Percentiles rank a stretch among this genome's conserved stretches.
phyloP scores from a whole-genome alignment of 1,140 invertebrate genomes.

The Brachionus calyciflorus region DNA sequence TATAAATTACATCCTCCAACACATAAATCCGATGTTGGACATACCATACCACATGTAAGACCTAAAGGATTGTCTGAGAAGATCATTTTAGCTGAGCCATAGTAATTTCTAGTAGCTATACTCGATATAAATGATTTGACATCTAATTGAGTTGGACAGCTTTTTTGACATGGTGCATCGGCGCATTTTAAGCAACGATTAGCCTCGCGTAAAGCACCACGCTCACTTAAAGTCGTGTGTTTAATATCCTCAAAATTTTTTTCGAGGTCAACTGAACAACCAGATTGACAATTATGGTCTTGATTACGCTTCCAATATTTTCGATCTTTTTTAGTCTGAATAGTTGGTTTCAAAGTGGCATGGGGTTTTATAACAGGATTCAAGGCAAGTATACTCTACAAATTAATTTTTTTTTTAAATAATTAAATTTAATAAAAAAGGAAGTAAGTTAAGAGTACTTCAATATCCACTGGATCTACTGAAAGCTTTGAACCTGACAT shows the following conservation, averaged over 20 bases:
- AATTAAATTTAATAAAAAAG: background rate
- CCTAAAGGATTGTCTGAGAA: slow-evolving; percentile 93
- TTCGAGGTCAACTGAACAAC: slow-evolving; percentile 65
- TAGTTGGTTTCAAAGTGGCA: slow-evolving; percentile 75
- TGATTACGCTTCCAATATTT: slow-evolving; percentile 90
- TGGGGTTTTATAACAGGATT: slow-evolving; percentile 77
- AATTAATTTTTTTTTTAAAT: slow-evolving; percentile 19
- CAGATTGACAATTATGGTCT: slow-evolving; percentile 55
- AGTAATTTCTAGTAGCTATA: slow-evolving; percentile 96
- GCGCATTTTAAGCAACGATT: slow-evolving; percentile 86
- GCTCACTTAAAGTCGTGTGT: slow-evolving; percentile 89
- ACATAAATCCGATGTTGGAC: slow-evolving; percentile 94
- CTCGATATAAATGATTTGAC: slow-evolving; percentile 93
- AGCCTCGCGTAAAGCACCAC: slow-evolving; percentile 85
- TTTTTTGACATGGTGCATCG: slow-evolving; percentile 96
- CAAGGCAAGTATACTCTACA: slow-evolving; percentile 75
- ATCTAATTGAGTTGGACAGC: slow-evolving; percentile 93
- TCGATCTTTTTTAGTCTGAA: slow-evolving; percentile 79
- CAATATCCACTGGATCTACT: slow-evolving; percentile 5
- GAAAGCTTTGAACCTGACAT: slow-evolving; percentile 3
- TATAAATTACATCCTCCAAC: slow-evolving; percentile 94
- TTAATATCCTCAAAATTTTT: slow-evolving; percentile 97
- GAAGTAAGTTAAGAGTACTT: background rate
- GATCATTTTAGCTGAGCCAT: slow-evolving; percentile 92
- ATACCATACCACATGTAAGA: slow-evolving; percentile 97